Base-by-base conservation (phyloP, 1,140 invertebrate genomes). In the Elymnias hypermnestra region DNA sequence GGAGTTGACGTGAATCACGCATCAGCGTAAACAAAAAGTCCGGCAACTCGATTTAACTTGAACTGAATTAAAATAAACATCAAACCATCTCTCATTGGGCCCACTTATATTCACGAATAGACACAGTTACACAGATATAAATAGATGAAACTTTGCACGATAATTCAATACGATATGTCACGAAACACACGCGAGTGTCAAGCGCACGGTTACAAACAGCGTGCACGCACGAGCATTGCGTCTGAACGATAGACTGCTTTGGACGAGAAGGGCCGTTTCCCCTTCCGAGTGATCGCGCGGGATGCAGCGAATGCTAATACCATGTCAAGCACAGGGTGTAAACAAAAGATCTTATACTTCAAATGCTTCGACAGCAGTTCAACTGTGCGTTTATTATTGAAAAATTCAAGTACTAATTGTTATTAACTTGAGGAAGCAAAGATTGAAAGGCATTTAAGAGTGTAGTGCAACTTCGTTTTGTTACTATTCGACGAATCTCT, bases 231-330 rank as follows among this genome's bases (percentile, higher is more conserved):
- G 58, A 53, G 45, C 76, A 75, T 79, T 40, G 66, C 78, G 61
- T 61, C 59, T 64, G 48, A 60, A 61, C 74, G 72, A 81, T 70
- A 81, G 76, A 73, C 68, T 63, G 57, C 64, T 48, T 46, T 38
- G 53, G 59, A 61, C 64, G 63, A 72, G 76, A 82, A 72, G 68
- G 74, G 72, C 75, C 70, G 72, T 73, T 73, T 75, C 74, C 79
- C 76, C 78, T 78, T 78, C 73, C 73, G 78, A 78, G 64, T 76
- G 72, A 73, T 72, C 77, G 71, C 61, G 63, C 69, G 71, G 67
- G 76, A 83, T 83, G 75, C 79, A 81, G 69, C 57, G 62, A 72
- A 79, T 75, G 72, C 60, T 72, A 75, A 76, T 69, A 61, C 68
- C 57, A 46, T 53, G 48, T 45, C 46, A 23, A 42, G 52, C 47